Evolutionary conservation across 2,113 vertebrate genomes (phyloP).

Genomic region (Campylomormyrus numenius): DNA sequence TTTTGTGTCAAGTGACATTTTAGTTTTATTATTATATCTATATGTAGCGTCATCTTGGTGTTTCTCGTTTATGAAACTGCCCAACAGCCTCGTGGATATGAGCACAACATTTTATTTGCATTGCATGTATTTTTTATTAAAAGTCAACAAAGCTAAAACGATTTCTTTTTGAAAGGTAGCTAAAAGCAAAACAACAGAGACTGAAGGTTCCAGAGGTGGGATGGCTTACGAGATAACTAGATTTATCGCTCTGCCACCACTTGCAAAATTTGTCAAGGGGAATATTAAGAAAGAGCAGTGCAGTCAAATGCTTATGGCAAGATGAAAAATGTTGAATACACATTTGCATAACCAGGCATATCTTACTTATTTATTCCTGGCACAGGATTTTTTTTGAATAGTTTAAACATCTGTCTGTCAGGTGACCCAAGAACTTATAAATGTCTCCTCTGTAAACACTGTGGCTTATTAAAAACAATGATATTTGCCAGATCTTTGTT

Average conservation of each 20-base stretch:
- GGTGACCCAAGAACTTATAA: not conserved
- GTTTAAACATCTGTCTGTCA: not conserved
- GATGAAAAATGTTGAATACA: not conserved
- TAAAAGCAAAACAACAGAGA: not conserved
- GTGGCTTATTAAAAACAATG: not conserved
- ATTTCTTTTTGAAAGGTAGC: not conserved
- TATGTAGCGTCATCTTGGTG: not conserved
- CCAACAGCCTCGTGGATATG: not conserved
- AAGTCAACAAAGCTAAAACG: not conserved
- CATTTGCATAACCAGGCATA: not conserved
- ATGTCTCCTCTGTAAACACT: not conserved
- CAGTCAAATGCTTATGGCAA: not conserved
- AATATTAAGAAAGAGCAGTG: not conserved
- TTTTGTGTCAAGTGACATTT: not conserved
- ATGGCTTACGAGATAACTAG: not conserved
- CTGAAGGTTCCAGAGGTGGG: not conserved
- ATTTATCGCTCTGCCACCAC: not conserved
- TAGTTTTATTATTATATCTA: not conserved
- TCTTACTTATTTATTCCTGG: constrained; percentile 14
- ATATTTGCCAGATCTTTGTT: not conserved
- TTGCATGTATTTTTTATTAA: not conserved
- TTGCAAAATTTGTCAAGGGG: not conserved
- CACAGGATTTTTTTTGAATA: not conserved
- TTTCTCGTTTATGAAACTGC: not conserved
- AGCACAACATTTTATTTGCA: not conserved